Evolutionary conservation across 2,888 invertebrate species (phyloP).

Genomic region (Petrolisthes manimaculis): DNA sequence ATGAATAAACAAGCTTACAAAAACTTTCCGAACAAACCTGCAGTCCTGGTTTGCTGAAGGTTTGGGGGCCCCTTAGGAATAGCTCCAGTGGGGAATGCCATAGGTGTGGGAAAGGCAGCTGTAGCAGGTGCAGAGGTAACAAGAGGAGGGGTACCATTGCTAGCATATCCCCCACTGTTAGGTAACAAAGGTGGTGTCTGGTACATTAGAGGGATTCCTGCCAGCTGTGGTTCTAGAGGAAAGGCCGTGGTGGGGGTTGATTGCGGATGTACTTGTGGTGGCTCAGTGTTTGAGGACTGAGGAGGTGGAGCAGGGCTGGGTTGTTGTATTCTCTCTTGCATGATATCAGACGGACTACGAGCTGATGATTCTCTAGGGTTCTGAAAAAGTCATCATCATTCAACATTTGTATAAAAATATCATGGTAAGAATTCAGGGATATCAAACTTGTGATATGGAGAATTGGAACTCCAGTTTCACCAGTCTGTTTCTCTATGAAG

Average conservation of each 20-base stretch:
- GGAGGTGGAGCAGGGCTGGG: background rate
- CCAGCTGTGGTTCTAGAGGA: background rate
- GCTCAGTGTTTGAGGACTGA: background rate
- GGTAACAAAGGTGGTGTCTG: background rate
- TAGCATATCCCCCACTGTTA: background rate
- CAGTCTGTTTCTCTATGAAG: no score
- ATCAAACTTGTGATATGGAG: no score
- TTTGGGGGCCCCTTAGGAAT: slow-evolving; percentile 19
- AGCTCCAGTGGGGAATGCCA: slow-evolving; percentile 23
- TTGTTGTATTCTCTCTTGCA: background rate
- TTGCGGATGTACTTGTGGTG: slow-evolving; percentile 2
- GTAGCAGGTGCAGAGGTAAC: background rate
- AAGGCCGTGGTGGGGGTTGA: no score
- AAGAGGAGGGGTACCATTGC: background rate
- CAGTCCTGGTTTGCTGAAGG: background rate
- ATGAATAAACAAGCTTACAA: no score
- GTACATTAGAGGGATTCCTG: slow-evolving; percentile 10
- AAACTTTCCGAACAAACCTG: background rate
- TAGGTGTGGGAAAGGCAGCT: background rate
- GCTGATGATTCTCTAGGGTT: background rate
- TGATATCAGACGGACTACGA: background rate
- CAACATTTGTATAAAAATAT: no score
- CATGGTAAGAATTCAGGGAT: no score
- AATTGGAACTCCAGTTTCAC: no score
- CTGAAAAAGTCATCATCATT: background rate